Conservation (phyloP, 2,888 invertebrate species). For the Rutpela maculata region DNA sequence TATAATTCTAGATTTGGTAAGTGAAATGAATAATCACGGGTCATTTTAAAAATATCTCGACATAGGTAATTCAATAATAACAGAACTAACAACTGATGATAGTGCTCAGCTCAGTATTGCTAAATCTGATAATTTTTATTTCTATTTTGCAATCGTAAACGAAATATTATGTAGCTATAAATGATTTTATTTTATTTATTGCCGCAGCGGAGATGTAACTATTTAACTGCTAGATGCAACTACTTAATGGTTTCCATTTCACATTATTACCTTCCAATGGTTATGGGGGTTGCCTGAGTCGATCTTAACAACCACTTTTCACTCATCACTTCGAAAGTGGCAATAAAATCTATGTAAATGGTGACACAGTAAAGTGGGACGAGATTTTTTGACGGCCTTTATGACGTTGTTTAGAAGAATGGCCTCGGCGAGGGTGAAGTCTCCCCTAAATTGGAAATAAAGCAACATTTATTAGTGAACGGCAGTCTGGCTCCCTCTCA, state of each 20-base stretch:
- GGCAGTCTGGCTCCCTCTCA: slow-evolving; percentile 36
- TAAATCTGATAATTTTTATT: no score
- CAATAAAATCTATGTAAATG: slow-evolving; percentile 47
- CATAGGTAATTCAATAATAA: no score
- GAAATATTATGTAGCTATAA: not conserved
- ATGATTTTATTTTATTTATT: slow-evolving; percentile 9
- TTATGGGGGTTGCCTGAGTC: slow-evolving; percentile 40
- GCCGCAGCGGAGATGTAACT: not conserved
- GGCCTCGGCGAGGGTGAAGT: slow-evolving; percentile 42
- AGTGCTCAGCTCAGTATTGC: no score
- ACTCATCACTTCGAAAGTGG: slow-evolving; percentile 38
- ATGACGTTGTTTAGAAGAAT: slow-evolving; percentile 36
- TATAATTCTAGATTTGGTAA: no score
- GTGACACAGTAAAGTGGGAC: slow-evolving; percentile 42
- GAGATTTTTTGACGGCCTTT: slow-evolving; percentile 49
- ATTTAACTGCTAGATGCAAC: slow-evolving; percentile 14
- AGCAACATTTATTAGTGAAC: slow-evolving; percentile 53
- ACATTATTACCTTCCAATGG: slow-evolving; percentile 26
- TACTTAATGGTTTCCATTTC: slow-evolving; percentile 12
- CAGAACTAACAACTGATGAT: no score
- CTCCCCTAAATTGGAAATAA: slow-evolving; percentile 53
- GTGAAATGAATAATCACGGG: no score
- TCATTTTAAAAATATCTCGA: no score
- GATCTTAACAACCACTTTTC: slow-evolving; percentile 39
- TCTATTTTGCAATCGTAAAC: not conserved